Percentiles rank a stretch among this genome's conserved stretches.
Conservation (phyloP, 92 coral and sea anemone species). For the Paragorgia papillata region DNA sequence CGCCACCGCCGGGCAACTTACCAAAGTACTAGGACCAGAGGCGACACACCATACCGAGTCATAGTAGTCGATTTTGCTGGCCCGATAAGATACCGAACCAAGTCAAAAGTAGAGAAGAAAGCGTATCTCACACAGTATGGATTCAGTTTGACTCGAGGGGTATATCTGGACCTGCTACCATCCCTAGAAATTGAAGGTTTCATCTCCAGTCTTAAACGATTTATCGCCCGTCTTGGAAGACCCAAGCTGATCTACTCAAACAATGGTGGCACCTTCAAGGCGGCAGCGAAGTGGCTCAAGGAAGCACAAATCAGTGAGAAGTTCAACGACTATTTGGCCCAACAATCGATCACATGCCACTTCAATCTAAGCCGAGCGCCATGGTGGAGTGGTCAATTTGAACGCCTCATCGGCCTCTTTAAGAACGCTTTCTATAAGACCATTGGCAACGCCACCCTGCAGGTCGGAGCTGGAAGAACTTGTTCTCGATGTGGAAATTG, state of each 20-base stretch:
- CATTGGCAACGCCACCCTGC: constrained; percentile 23
- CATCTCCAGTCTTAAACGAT: not conserved
- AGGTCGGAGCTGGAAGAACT: constrained; percentile 33
- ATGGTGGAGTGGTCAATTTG: constrained; percentile 30
- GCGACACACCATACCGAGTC: constrained; percentile 6
- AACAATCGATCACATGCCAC: constrained; percentile 9
- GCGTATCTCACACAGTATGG: constrained; percentile 16
- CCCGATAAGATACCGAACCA: constrained; percentile 8
- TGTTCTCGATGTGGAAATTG: constrained; percentile 20
- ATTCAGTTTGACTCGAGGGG: constrained; percentile 19
- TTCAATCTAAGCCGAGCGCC: constrained; percentile 9
- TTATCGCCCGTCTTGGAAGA: constrained; percentile 24
- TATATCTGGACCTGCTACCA: constrained; percentile 3
- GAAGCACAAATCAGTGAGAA: constrained; percentile 13
- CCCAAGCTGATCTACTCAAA: constrained; percentile 6
- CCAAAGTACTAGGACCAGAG: constrained; percentile 18
- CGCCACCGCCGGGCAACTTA: constrained; percentile 19
- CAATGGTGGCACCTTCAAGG: constrained; percentile 11
- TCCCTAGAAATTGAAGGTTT: not conserved
- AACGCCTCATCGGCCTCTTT: constrained; percentile 27
- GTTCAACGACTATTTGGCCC: not conserved
- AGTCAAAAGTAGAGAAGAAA: not conserved
- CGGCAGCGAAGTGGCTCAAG: not conserved
- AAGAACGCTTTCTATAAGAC: constrained; percentile 9
- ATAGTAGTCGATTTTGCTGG: constrained; percentile 31